phyloP scores from a whole-genome alignment of 2,113 vertebrate species.

The Daubentonia madagascariensis region DNA sequence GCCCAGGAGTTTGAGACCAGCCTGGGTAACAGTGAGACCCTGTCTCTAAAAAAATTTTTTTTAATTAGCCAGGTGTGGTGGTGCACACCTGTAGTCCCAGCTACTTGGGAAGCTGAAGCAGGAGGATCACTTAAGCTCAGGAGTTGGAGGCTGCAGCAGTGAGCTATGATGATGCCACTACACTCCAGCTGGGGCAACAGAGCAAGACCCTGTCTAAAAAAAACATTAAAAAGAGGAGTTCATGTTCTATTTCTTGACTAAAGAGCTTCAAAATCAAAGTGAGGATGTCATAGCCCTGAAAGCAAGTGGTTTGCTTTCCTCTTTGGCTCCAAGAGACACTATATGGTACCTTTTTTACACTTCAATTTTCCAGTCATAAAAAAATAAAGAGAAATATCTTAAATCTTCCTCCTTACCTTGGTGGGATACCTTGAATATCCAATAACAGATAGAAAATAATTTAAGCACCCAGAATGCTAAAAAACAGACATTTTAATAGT shows the following conservation, averaged over 20 bases:
- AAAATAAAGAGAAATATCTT: not conserved
- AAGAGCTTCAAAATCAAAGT: not conserved
- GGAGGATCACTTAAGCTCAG: too few relatives aligned
- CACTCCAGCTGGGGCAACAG: too few relatives aligned
- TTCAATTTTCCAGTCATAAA: not conserved
- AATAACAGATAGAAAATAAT: slow-evolving; percentile 18
- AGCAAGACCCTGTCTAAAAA: too few relatives aligned
- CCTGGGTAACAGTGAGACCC: too few relatives aligned
- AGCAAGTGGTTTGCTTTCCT: not conserved
- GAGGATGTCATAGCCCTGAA: not conserved
- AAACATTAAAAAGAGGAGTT: not conserved
- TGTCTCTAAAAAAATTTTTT: too few relatives aligned
- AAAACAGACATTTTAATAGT: not conserved
- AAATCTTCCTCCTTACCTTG: not conserved
- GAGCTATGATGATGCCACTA: too few relatives aligned
- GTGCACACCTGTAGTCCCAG: too few relatives aligned
- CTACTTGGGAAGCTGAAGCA: too few relatives aligned
- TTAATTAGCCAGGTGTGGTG: too few relatives aligned
- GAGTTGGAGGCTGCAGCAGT: too few relatives aligned
- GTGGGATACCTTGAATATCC: not conserved
- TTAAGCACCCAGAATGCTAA: not conserved
- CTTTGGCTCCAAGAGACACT: not conserved
- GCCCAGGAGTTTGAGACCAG: too few relatives aligned
- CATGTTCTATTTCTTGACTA: not conserved
- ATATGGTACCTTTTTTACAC: not conserved